Evolutionary conservation across 2,113 vertebrate genomes (phyloP).

Genomic region (Panthera uncia): DNA sequence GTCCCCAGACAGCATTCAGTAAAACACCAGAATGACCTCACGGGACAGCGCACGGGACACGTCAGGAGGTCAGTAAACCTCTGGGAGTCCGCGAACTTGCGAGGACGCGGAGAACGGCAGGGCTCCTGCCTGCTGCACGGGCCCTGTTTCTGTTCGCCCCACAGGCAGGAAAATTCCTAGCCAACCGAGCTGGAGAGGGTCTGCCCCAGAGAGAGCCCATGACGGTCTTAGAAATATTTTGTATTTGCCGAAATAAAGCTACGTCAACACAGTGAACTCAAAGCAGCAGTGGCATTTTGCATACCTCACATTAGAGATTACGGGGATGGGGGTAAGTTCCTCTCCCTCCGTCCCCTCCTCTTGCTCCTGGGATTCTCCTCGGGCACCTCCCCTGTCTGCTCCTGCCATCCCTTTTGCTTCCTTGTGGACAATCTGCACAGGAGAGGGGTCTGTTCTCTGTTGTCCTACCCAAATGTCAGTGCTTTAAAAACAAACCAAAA

Average conservation of each 20-base stretch:
- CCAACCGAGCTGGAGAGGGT: not conserved
- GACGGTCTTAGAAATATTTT: not conserved
- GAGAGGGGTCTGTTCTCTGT: not conserved
- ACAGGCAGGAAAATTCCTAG: not conserved
- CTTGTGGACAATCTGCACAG: not conserved
- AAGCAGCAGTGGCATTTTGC: not conserved
- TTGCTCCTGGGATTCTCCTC: fast-evolving
- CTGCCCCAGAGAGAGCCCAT: not conserved
- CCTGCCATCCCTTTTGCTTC: not conserved
- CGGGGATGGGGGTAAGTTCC: fast-evolving
- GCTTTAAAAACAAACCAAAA: not conserved
- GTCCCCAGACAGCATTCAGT: not conserved
- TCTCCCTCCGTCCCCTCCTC: not conserved
- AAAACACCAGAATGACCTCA: not conserved
- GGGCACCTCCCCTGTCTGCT: no score
- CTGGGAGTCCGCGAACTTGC: fast-evolving
- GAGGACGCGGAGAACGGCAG: fast-evolving
- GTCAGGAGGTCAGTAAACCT: fast-evolving
- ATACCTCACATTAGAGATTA: fast-evolving
- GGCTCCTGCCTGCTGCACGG: fast-evolving
- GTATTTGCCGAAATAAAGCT: conserved; percentile 49
- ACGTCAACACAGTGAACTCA: not conserved
- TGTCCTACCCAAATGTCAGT: not conserved
- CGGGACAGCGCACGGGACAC: not conserved
- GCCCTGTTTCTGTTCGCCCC: not conserved